Evolutionary conservation across 2,113 vertebrate genomes (phyloP), one percentile per base, ranked within the genome.

Genomic region (Serinus canaria): DNA sequence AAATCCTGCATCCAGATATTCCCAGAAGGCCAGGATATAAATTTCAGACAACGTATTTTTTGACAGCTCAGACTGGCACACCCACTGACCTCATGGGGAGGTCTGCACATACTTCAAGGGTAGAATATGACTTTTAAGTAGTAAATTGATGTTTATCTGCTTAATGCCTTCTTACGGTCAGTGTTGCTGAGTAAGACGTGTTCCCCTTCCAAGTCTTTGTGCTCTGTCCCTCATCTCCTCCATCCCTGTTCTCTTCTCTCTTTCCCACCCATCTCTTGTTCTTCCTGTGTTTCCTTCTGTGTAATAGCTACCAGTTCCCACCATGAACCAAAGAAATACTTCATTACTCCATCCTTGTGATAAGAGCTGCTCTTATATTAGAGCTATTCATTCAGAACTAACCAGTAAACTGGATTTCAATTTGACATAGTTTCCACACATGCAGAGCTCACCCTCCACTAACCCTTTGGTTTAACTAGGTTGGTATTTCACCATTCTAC

Each of bases 41-140:
- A 92, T 94, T 83, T 95, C 89, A 94, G 62, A 74, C 35, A 89
- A 50, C 50, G 11, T 86, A 83, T 23, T 69, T 94, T 81, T 74
- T 86, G 67, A 93, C 95, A 94, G 52, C 49, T 60, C 68, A 92
- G 90, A 92, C 90, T 97, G 93, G 92, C 93, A 95, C 95, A 94
- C 93, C 95, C 95, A 43, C 83, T 97, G 96, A 97, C 85, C 56
- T 97, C 95, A 96, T 95, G 85, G 85, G 88, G 92, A 96, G 68
- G 35, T 83, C 85, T 96, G 68, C 64, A 86, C 79, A 68, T 96
- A 90, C 79, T 93, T 96, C 75, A 86, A 83, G 79, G 21, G 68
- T 49, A 97, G 85, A 86, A 77, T 47, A 78, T 4, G 15, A 72
- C 17, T 92, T 92, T 72, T 68, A 88, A 88, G 90, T 81, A 90